Evolutionary conservation across 2,113 vertebrate species (phyloP).

Genomic region (Dendropsophus ebraccatus): DNA sequence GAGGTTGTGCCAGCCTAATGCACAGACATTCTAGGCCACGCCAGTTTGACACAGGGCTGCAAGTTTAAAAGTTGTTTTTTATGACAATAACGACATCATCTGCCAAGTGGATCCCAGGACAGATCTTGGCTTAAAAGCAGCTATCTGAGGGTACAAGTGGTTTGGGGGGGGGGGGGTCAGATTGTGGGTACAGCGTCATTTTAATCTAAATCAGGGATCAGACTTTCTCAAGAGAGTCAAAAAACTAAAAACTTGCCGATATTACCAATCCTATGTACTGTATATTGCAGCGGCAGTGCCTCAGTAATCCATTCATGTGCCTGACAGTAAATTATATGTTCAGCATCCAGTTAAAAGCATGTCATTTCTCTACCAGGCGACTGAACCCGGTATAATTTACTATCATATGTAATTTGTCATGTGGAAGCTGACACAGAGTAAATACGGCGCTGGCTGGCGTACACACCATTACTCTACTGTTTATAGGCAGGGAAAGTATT

Average conservation of each 20-base stretch:
- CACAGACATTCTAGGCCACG: too few species aligned
- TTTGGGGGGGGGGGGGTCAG: too few species aligned
- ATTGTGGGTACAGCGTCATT: too few species aligned
- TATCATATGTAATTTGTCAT: background rate
- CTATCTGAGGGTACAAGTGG: too few species aligned
- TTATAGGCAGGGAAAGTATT: background rate
- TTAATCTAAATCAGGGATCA: too few species aligned
- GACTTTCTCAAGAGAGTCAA: background rate
- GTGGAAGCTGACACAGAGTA: background rate
- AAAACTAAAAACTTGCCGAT: too few species aligned
- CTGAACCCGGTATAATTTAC: background rate
- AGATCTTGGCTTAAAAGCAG: too few species aligned
- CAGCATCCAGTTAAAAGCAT: slow-evolving; percentile 3
- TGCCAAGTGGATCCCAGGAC: too few species aligned
- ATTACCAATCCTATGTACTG: background rate
- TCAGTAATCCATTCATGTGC: background rate
- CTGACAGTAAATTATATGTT: slow-evolving; percentile 1
- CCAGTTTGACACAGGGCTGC: too few species aligned
- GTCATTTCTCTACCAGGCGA: background rate
- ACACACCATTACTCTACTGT: background rate
- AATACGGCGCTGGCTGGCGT: background rate
- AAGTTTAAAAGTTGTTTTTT: too few species aligned
- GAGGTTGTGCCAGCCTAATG: too few species aligned
- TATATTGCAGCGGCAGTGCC: background rate
- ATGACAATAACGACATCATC: too few species aligned